phyloP scores from a whole-genome alignment of 2,797 vertebrate genomes.

The Thamnophis elegans region DNA sequence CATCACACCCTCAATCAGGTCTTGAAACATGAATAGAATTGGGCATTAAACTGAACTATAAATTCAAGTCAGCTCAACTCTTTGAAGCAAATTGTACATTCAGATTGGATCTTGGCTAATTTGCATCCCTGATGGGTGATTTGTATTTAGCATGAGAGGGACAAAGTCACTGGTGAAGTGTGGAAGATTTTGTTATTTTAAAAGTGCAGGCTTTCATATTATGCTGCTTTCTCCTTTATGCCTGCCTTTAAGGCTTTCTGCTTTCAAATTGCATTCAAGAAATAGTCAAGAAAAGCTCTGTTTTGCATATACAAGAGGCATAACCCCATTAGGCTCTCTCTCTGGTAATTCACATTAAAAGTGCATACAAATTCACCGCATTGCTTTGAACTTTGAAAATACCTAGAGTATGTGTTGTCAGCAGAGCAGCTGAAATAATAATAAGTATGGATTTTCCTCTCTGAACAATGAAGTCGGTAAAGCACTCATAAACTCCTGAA shows the following conservation, averaged over 20 bases:
- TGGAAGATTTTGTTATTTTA: not conserved
- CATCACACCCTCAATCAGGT: not conserved
- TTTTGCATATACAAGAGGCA: not conserved
- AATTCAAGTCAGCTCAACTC: not conserved
- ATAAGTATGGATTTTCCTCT: constrained; percentile 55
- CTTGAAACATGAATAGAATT: not conserved
- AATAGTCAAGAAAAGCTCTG: not conserved
- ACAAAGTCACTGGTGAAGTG: not conserved
- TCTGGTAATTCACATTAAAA: constrained; percentile 29
- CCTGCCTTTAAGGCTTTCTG: not conserved
- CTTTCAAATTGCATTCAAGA: constrained; percentile 27
- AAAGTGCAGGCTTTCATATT: not conserved
- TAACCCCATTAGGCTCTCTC: not conserved
- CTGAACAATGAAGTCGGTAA: constrained; percentile 61
- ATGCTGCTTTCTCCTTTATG: constrained; percentile 1
- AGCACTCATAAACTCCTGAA: constrained; percentile 48
- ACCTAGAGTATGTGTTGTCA: constrained; percentile 33
- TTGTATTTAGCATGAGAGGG: not conserved
- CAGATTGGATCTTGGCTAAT: not conserved
- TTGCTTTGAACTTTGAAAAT: constrained; percentile 42
- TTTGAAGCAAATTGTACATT: not conserved
- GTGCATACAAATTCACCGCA: constrained; percentile 3
- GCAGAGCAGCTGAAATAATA: constrained; percentile 44
- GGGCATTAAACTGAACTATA: not conserved
- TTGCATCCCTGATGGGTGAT: not conserved